Percentiles rank a stretch among this genome's conserved stretches.
These are phyloP conservation scores for Agrochola lota DNA, from an alignment of 2,888 invertebrate species.

Conservation along the genomic window DNA sequence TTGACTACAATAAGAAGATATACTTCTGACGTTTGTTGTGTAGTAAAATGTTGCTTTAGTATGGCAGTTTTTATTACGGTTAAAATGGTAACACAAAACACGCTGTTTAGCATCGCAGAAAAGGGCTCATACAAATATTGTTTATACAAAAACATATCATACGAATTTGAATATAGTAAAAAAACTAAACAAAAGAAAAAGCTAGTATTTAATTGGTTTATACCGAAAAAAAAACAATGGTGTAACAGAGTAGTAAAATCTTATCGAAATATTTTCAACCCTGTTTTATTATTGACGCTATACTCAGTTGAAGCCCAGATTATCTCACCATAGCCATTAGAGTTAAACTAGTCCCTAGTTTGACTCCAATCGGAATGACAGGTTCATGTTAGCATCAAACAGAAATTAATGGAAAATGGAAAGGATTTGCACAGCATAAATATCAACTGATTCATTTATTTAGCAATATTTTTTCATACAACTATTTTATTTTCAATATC, in stretches of 20 bases:
- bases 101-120: too few relatives aligned
- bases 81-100: background rate
- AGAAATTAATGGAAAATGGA: background rate
- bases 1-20: slow-evolving; percentile 22
- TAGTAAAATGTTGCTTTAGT: slow-evolving; percentile 3
- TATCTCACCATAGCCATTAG: background rate
- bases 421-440: background rate
- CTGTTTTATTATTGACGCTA: background rate
- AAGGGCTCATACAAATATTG: background rate
- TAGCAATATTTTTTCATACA: background rate
- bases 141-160: background rate
- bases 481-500: background rate
- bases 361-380: background rate
- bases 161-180: background rate
- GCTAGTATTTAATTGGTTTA: background rate
- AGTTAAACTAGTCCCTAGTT: too few relatives aligned
- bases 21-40: slow-evolving; percentile 11
- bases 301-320: background rate
- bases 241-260: too few relatives aligned
- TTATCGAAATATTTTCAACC: background rate
- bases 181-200: too few relatives aligned
- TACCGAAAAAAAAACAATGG: background rate
- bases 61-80: background rate
- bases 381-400: background rate
- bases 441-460: background rate